Evolutionary conservation across 2,113 vertebrate genomes (phyloP).

Genomic region (Rhea americana): DNA sequence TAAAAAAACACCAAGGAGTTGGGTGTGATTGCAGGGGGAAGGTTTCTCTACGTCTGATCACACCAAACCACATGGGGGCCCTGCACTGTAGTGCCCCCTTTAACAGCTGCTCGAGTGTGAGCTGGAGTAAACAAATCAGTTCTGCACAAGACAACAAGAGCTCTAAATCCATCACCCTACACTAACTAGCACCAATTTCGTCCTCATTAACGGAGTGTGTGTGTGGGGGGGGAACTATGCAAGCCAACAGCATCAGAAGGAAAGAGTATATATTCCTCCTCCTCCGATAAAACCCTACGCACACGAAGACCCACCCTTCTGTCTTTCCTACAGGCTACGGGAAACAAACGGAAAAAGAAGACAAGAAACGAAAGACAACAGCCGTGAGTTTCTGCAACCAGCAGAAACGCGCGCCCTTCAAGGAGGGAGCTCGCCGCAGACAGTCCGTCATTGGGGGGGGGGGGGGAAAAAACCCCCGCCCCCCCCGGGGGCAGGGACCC

Average conservation of each 20-base stretch:
- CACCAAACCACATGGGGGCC: neutral
- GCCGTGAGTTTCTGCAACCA: neutral
- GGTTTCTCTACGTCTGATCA: neutral
- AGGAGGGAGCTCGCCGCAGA: neutral
- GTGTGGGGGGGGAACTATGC: rapidly evolving
- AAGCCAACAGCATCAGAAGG: neutral
- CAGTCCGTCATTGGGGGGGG: neutral
- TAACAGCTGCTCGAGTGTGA: neutral
- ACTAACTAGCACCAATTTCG: neutral
- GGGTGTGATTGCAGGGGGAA: too few relatives aligned
- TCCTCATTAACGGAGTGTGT: too few relatives aligned
- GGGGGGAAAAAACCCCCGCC: neutral
- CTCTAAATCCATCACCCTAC: neutral
- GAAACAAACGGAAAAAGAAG: too few relatives aligned
- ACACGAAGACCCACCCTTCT: neutral
- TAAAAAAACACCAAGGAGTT: neutral
- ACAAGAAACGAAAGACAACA: too few relatives aligned
- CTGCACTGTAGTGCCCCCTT: neutral
- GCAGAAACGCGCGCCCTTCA: neutral
- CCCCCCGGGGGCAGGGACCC: neutral
- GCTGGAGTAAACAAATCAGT: rapidly evolving
- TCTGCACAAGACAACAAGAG: neutral
- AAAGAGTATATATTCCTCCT: rapidly evolving
- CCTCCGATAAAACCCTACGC: rapidly evolving
- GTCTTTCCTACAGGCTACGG: neutral